Base-by-base conservation (phyloP, 2,113 vertebrate genomes). In the Urocolius indicus region DNA sequence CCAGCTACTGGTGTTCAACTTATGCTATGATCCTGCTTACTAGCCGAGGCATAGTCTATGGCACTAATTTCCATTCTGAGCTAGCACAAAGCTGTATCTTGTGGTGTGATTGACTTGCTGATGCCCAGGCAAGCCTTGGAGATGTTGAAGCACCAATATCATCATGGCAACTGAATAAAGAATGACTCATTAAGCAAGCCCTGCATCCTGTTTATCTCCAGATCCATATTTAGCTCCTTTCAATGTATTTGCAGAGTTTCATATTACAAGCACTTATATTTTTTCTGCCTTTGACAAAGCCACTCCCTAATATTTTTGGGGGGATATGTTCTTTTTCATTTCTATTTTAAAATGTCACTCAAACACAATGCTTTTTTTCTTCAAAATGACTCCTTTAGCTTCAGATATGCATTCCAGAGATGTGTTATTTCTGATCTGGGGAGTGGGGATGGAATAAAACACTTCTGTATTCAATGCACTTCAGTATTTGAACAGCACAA, bases 401-500 rank as follows among this genome's bases (percentile, higher is more conserved):
- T 93, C 65, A 92, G 72, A 80, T 55, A 90, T 0, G 0, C 68
- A 86, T 92, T 92, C 88, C 79, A 92, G 27, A 55, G 59, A 88
- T 10, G 16, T 59, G 51, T 5, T 7, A 38, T 62, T 92, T 69
- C 63, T 90, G 83, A 76, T 36, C 20, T 62, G 32, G 2, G 9
- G 13, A 3, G 0, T 7, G 6, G 0, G 2, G 29, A 32, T 6
- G 16, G 57, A 17, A 69, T 10, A 36, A 26, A 1, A 22, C 4
- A 32, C 9, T 80, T 67, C 20, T 72, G 48, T 43, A 59, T 82
- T 82, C 65, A 74, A 87, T n/a, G 3, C 30, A 59, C 38, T 67
- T 91, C 78, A 84, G 63, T 46, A 68, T 89, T 58, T 0, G 0
- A 81, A 57, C 61, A 61, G 43, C 48, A 51, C 8, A 72, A 24